A percentile compares a stretch with the other conserved stretches of the same genome.
Conservation (phyloP, 2,888 invertebrate genomes). For the Melieria picta region DNA sequence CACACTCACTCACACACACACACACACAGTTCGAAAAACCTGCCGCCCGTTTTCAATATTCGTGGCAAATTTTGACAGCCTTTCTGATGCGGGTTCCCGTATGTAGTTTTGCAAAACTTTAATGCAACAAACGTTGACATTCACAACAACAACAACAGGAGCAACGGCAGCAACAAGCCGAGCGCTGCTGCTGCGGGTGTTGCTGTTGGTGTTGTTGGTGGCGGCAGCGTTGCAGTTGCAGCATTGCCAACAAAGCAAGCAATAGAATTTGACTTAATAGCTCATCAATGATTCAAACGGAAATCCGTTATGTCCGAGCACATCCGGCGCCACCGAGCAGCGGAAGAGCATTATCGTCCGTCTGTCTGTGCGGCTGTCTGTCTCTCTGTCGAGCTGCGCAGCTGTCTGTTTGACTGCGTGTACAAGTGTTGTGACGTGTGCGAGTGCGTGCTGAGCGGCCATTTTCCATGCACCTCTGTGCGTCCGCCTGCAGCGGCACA, state of each 20-base stretch:
- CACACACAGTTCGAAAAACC: not conserved
- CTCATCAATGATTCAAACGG: conserved; percentile 67
- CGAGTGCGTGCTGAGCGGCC: conserved; percentile 12
- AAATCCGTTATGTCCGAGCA: conserved; percentile 65
- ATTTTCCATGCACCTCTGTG: too few species aligned
- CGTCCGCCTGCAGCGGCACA: too few species aligned
- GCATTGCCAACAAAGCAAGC: conserved; percentile 30
- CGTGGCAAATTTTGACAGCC: conserved; percentile 35
- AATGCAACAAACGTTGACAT: conserved; percentile 32
- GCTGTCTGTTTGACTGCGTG: conserved; percentile 16
- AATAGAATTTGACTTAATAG: conserved; percentile 65
- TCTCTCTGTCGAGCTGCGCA: not conserved
- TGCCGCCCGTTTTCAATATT: conserved; percentile 26
- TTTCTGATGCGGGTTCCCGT: conserved; percentile 39
- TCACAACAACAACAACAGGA: conserved; percentile 14
- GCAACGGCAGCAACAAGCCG: conserved; percentile 3
- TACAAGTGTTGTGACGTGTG: conserved; percentile 24
- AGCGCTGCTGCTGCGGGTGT: not conserved
- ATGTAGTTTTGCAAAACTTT: conserved; percentile 32
- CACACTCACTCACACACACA: not conserved
- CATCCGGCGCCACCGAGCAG: conserved; percentile 61
- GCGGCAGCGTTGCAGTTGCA: conserved; percentile 4
- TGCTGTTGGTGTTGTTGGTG: not conserved
- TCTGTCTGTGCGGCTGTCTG: conserved; percentile 14
- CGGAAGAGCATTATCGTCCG: conserved; percentile 59